These are phyloP conservation scores for Athalia rosae DNA, from an alignment of 2,888 invertebrate genomes.

Conservation along the genomic window DNA sequence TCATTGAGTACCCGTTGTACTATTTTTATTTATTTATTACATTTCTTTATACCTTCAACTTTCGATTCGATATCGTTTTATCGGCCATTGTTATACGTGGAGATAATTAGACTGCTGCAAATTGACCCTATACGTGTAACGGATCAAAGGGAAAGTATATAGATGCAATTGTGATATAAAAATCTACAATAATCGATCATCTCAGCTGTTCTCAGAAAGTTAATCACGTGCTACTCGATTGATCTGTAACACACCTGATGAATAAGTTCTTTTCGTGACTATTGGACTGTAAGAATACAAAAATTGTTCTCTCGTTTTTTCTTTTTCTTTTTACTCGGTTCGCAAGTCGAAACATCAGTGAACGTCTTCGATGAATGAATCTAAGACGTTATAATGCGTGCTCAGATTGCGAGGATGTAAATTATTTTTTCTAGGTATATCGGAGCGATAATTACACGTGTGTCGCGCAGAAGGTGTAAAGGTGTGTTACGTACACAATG, in stretches of 20 bases:
- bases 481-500: no score
- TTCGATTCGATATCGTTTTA: slow-evolving; percentile 16
- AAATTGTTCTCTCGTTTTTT: not conserved
- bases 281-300: no score
- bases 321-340: not conserved
- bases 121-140: slow-evolving; percentile 1
- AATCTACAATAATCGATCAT: not conserved
- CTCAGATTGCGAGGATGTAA: no score
- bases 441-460: no score
- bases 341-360: not conserved
- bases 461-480: no score
- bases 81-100: slow-evolving; percentile 19
- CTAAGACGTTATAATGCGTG: no score
- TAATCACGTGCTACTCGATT: slow-evolving; percentile 24
- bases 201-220: not conserved
- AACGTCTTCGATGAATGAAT: not conserved
- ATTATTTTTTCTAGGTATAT: no score
- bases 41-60: slow-evolving; percentile 1
- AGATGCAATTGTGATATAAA: not conserved
- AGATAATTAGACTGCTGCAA: slow-evolving; percentile 19
- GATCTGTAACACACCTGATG: no score
- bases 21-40: not conserved
- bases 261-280: no score
- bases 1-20: no score
- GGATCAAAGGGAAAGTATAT: slow-evolving; percentile 17